Evolutionary conservation across 2,888 invertebrate genomes (phyloP), one percentile per base, ranked within the genome.

Genomic region (Dasysyrphus albostriatus): DNA sequence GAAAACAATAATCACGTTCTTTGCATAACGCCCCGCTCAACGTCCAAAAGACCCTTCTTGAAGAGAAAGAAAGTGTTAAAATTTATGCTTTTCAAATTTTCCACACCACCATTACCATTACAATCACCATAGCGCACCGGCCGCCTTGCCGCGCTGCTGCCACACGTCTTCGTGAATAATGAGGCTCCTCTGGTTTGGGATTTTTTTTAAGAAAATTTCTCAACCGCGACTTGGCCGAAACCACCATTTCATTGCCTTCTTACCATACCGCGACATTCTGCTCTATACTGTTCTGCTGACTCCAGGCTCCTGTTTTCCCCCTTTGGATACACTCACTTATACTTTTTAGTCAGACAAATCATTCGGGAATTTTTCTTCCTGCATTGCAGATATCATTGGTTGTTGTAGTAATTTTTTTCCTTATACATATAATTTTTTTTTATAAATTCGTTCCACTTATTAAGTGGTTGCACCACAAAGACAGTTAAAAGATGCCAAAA

Each of bases 1-100:
- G 54, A 80, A 81, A 83, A 83, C 83, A 83, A 87, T 79, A 87
- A 87, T 87, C 87, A 87, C 83, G 87, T 87, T 54, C 70, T 83
- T 83, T 75, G 75, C 87, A 72, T 83, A 83, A 72, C 83, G 77
- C 73, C 47, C 63, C 19, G 16, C 49, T 67, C 65, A 67, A 42
- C 80, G 61, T 39, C 54, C 54, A 51, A 54, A 49, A 19, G 5
- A 42, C 80, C 59, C 65, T 73, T 58, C 65, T 47, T 59, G 12
- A 2, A 39, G 8, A 24, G 61, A 39, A 19, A 39, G 59, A 83
- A 79, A 83, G 79, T 74, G 74, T 73, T 65, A 65, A 84, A 81
- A 84, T 84, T 76, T 84, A 84, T 84, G 76, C 32, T 83, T 83
- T 78, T 83, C 78, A 75, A 83, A 78, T 87, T 69, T 42, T 58